phyloP scores from a whole-genome alignment of 2,113 vertebrate genomes.

The Telmatochromis brichardi region DNA sequence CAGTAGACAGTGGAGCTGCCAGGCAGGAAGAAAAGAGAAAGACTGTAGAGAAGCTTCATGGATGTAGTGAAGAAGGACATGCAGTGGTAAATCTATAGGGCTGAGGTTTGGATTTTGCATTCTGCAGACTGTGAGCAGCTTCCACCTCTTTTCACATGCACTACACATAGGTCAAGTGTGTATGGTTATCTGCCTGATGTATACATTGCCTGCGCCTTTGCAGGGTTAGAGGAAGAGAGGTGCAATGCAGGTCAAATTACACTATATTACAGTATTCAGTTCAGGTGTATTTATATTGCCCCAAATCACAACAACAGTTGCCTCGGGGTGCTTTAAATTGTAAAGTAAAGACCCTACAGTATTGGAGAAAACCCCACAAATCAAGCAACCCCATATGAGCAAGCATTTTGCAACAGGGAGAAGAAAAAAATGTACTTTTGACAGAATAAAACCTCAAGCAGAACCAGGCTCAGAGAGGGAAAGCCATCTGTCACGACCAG shows the following conservation, averaged over 20 bases:
- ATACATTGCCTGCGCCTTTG: not conserved
- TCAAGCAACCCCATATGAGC: not conserved
- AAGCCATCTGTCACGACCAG: not conserved
- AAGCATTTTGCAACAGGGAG: not conserved
- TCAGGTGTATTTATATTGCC: not conserved
- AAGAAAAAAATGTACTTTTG: not conserved
- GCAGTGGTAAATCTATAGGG: not conserved
- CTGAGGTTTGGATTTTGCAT: not conserved
- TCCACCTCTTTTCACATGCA: not conserved
- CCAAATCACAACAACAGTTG: not conserved
- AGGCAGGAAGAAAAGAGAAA: not conserved
- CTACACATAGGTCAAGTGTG: not conserved
- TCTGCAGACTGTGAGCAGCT: not conserved
- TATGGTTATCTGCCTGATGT: not conserved
- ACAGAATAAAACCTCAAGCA: not conserved
- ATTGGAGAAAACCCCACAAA: not conserved
- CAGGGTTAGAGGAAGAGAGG: not conserved
- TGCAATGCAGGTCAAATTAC: not conserved
- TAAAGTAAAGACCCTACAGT: not conserved
- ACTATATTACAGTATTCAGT: not conserved
- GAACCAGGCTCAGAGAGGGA: not conserved
- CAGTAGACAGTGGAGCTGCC: not conserved
- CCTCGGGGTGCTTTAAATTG: not conserved
- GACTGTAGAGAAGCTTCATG: not conserved
- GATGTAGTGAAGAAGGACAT: not conserved